Evolutionary conservation across 2,113 vertebrate genomes (phyloP).

Genomic region (Antechinus flavipes): DNA sequence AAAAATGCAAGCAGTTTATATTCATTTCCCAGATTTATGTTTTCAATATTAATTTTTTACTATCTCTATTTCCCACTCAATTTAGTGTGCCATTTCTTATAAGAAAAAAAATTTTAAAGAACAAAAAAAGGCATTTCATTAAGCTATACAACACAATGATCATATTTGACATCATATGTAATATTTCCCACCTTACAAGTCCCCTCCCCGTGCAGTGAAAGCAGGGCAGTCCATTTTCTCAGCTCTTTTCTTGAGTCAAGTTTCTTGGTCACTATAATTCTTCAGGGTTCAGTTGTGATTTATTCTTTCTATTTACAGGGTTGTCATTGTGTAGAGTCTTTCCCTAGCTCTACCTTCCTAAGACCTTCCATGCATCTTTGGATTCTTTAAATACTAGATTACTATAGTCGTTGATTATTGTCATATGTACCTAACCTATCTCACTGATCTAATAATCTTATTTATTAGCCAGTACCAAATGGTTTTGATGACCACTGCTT

Average conservation of each 20-base stretch:
- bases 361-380: background rate
- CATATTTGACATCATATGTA: too few relatives aligned
- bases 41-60: background rate
- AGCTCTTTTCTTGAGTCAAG: background rate
- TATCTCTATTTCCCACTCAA: background rate
- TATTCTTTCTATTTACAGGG: background rate
- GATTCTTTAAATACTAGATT: background rate
- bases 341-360: background rate
- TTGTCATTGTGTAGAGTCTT: background rate
- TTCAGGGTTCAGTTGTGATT: background rate
- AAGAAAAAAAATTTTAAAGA: background rate
- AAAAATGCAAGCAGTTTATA: too few relatives aligned
- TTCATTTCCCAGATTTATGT: background rate
- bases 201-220: background rate
- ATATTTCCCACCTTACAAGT: too few relatives aligned
- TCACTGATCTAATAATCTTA: too few relatives aligned
- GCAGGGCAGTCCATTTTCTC: background rate
- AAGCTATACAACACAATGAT: background rate
- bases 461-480: too few relatives aligned
- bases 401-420: too few relatives aligned
- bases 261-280: background rate
- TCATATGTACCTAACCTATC: too few relatives aligned
- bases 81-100: background rate
- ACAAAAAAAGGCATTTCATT: background rate
- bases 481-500: too few relatives aligned